These are phyloP conservation scores for Camelus dromedarius DNA, from an alignment of 2,113 vertebrate genomes.

Conservation along the genomic window DNA sequence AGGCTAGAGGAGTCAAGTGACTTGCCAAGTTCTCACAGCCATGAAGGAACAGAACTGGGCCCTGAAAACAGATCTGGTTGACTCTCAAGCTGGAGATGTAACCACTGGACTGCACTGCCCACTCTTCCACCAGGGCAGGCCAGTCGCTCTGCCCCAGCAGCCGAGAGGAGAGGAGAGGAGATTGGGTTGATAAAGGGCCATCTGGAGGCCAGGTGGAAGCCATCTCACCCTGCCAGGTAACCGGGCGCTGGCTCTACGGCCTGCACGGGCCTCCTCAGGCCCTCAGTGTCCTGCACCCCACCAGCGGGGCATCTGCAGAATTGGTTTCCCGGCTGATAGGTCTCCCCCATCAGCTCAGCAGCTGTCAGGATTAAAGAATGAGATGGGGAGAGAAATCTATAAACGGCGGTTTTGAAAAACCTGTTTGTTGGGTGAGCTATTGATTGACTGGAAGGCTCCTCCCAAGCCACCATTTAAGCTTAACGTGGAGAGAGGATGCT, in stretches of 20 bases:
- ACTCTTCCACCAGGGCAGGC: too few species aligned
- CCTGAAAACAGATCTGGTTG: not conserved
- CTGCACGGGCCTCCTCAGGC: rapidly evolving
- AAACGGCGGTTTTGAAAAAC: constrained; percentile 54
- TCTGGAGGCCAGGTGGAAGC: constrained; percentile 78
- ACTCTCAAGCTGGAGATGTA: not conserved
- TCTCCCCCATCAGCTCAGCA: constrained; percentile 67
- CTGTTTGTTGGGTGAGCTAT: constrained; percentile 75
- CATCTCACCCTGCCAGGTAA: constrained; percentile 71
- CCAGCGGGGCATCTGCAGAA: not conserved
- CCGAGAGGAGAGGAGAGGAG: not conserved
- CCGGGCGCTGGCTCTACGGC: not conserved
- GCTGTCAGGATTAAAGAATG: constrained; percentile 73
- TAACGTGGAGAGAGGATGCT: constrained; percentile 74
- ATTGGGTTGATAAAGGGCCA: constrained; percentile 23
- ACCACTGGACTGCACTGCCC: not conserved
- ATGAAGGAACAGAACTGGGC: not conserved
- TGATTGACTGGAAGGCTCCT: constrained; percentile 54
- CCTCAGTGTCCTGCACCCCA: not conserved
- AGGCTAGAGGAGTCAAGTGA: not conserved
- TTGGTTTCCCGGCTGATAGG: constrained; percentile 9
- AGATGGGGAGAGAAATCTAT: constrained; percentile 69
- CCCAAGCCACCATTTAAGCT: constrained; percentile 79
- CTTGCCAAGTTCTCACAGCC: not conserved
- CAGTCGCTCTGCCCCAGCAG: not conserved